Percentiles rank a stretch among this genome's conserved stretches.
Conservation (phyloP, 1,140 invertebrate genomes). For the Hylyphantes graminicola region DNA sequence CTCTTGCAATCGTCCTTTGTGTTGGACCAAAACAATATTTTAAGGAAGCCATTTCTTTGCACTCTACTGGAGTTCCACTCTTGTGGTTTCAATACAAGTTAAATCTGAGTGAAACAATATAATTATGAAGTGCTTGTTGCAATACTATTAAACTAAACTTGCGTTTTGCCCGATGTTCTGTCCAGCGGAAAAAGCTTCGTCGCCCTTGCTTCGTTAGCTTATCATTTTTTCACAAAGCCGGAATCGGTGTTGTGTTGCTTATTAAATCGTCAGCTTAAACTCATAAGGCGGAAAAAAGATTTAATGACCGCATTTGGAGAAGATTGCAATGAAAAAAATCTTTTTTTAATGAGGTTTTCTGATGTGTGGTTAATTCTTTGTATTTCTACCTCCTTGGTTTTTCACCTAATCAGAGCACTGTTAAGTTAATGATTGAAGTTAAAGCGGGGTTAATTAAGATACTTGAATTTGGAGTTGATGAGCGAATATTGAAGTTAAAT, state of each 20-base stretch:
- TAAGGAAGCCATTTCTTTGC: too few species aligned
- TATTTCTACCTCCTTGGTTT: neutral
- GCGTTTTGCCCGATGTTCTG: neutral
- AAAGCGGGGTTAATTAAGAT: too few species aligned
- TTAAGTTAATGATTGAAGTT: too few species aligned
- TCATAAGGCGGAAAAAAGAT: conserved; percentile 22
- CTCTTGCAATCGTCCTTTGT: too few species aligned
- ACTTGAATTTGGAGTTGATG: too few species aligned
- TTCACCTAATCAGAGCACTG: neutral
- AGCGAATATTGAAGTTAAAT: too few species aligned
- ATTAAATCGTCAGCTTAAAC: conserved; percentile 36
- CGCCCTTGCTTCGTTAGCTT: neutral
- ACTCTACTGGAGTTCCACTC: too few species aligned
- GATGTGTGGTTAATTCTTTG: neutral
- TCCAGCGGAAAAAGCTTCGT: neutral
- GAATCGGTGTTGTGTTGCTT: conserved; percentile 33
- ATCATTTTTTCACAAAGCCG: neutral
- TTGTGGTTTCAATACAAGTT: too few species aligned
- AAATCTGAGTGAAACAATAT: too few species aligned
- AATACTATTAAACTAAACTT: too few species aligned
- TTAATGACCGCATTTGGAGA: conserved; percentile 33
- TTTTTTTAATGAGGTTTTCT: neutral
- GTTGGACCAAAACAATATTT: too few species aligned
- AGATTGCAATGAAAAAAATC: neutral
- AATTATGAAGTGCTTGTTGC: too few species aligned